These are phyloP conservation scores for Mustela nigripes DNA, from an alignment of 2,113 vertebrate genomes.

Conservation along the genomic window DNA sequence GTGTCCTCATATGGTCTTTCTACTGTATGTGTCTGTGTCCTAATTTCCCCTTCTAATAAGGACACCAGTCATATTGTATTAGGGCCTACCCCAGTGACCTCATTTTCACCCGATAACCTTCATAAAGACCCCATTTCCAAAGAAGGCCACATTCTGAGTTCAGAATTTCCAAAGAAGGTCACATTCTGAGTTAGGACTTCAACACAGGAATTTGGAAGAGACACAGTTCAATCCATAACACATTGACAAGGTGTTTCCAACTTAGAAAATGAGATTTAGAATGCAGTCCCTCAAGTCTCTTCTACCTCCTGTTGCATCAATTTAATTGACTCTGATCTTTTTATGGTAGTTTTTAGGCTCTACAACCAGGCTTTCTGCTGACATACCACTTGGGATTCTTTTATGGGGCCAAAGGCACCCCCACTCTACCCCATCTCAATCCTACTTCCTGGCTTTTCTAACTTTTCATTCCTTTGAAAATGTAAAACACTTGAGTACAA, in stretches of 20 bases:
- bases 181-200: background rate
- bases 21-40: background rate
- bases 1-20: background rate
- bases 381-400: background rate
- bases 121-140: background rate
- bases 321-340: slow-evolving; percentile 20
- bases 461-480: slow-evolving; percentile 31
- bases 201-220: background rate
- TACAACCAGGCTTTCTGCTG: background rate
- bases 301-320: background rate
- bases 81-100: background rate
- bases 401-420: background rate
- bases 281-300: background rate
- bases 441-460: background rate
- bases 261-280: background rate
- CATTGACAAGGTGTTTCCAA: background rate
- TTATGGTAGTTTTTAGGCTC: background rate
- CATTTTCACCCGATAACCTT: background rate
- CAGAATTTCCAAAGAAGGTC: background rate
- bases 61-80: rapidly evolving
- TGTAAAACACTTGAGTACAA: background rate
- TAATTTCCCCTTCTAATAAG: background rate
- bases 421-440: background rate
- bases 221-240: background rate
- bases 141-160: background rate